Evolutionary conservation across 2,797 vertebrate species (phyloP).

Genomic region (Pampus argenteus): DNA sequence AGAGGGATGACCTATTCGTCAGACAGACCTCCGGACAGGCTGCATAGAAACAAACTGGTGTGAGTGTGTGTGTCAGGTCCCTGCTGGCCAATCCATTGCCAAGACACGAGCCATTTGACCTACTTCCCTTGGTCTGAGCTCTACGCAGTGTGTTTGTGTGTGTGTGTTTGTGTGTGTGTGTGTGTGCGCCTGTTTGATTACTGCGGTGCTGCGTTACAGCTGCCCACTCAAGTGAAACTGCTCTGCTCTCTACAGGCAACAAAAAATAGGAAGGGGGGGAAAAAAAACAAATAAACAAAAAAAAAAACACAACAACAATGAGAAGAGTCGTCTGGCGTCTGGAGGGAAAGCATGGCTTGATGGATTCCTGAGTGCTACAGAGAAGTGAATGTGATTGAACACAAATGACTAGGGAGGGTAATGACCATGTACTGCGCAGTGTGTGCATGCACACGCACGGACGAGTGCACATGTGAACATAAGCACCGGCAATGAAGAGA

Average conservation of each 20-base stretch:
- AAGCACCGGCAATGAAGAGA: conserved; percentile 2
- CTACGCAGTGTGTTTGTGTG: conserved; percentile 2
- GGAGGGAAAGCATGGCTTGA: conserved; percentile 29
- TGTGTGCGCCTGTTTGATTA: conserved; percentile 29
- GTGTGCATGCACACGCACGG: not conserved
- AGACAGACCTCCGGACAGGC: conserved; percentile 57
- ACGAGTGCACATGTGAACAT: not conserved
- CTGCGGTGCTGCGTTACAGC: conserved; percentile 44
- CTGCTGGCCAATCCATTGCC: conserved; percentile 60
- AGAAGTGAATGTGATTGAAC: conserved; percentile 34
- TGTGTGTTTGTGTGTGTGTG: conserved; percentile 4
- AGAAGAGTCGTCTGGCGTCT: conserved; percentile 32
- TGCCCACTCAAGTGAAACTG: conserved; percentile 55
- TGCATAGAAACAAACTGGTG: conserved; percentile 51
- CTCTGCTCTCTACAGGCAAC: conserved; percentile 47
- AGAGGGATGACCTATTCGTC: conserved; percentile 66
- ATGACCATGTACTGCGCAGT: conserved; percentile 7
- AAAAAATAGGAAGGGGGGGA: conserved; percentile 20
- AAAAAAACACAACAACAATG: conserved; percentile 62
- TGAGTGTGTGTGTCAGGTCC: conserved; percentile 32
- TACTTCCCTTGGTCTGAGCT: conserved; percentile 54
- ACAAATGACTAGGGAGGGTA: conserved; percentile 33
- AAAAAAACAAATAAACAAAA: too few species aligned
- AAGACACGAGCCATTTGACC: conserved; percentile 65
- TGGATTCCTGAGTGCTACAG: conserved; percentile 38